Conservation (phyloP, 2,888 invertebrate genomes). For the Gari tellinella region DNA sequence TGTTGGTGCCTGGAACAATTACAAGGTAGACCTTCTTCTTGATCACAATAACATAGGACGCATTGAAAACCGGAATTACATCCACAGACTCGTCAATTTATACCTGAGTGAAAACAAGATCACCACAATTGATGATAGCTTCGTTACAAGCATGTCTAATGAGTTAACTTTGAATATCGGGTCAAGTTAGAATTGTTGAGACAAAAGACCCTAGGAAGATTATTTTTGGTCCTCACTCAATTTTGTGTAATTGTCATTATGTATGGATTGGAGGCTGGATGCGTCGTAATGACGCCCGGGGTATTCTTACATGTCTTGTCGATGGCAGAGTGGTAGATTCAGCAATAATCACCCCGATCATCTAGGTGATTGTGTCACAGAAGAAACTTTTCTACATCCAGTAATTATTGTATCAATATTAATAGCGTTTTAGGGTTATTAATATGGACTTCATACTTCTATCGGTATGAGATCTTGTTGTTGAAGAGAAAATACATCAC, state of each 20-base stretch:
- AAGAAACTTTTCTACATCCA: background rate
- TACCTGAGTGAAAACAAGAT: slow-evolving; percentile 25
- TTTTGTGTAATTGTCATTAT: slow-evolving; percentile 33
- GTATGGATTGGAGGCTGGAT: slow-evolving; percentile 44
- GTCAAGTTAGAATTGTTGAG: slow-evolving; percentile 7
- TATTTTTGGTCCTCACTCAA: slow-evolving; percentile 19
- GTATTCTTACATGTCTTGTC: slow-evolving; percentile 9
- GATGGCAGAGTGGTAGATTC: background rate
- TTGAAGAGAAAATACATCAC: background rate
- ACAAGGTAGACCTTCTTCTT: slow-evolving; percentile 19
- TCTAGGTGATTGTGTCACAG: background rate
- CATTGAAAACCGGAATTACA: slow-evolving; percentile 19
- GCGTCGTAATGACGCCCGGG: slow-evolving; percentile 13
- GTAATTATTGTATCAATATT: background rate
- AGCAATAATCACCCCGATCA: too few species aligned
- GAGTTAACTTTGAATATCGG: slow-evolving; percentile 3
- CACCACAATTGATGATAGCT: background rate
- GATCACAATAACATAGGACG: slow-evolving; percentile 24
- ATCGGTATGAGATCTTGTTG: slow-evolving; percentile 4
- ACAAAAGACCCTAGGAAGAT: slow-evolving; percentile 18
- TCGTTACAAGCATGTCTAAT: background rate
- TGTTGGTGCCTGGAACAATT: slow-evolving; percentile 25
- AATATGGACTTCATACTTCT: background rate
- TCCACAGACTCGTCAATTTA: slow-evolving; percentile 22
- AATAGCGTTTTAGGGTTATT: background rate